Conservation (phyloP, 1,140 invertebrate genomes). For the Cardiocondyla obscurior region DNA sequence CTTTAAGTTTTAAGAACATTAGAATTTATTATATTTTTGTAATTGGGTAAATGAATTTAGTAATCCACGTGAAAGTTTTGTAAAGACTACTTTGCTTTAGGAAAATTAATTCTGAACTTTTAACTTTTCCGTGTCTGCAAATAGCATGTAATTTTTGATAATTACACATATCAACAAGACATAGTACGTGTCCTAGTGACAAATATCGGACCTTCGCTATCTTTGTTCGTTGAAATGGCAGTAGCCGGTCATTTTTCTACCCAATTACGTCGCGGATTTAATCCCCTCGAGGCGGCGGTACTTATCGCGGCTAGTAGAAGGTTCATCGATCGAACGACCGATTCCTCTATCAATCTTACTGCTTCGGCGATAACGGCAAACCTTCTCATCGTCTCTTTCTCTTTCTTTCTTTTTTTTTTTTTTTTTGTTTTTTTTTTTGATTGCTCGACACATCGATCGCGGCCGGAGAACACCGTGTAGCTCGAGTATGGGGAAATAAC, state of each 20-base stretch:
- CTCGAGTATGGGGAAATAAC: constrained; percentile 42
- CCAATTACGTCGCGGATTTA: constrained; percentile 64
- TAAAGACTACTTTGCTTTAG: background rate
- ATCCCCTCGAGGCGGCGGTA: constrained; percentile 53
- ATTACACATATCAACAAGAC: background rate
- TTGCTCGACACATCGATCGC: constrained; percentile 26
- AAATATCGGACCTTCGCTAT: constrained; percentile 35
- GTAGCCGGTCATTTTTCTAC: constrained; percentile 47
- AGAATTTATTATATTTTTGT: no score
- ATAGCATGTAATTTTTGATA: background rate
- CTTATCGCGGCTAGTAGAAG: constrained; percentile 37
- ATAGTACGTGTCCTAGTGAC: constrained; percentile 6
- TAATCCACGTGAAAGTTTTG: no score
- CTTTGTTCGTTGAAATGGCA: constrained; percentile 18
- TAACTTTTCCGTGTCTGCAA: background rate
- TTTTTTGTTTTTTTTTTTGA: constrained; percentile 45
- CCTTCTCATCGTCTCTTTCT: background rate
- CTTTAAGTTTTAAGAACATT: background rate
- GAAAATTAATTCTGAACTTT: background rate
- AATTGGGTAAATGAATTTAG: no score
- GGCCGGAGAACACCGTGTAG: background rate
- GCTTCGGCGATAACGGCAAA: background rate
- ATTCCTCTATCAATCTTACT: constrained; percentile 65
- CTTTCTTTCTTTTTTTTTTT: constrained; percentile 46
- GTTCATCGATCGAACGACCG: constrained; percentile 24